phyloP scores from a whole-genome alignment of 2,113 vertebrate genomes.

The Climacteris rufus region DNA sequence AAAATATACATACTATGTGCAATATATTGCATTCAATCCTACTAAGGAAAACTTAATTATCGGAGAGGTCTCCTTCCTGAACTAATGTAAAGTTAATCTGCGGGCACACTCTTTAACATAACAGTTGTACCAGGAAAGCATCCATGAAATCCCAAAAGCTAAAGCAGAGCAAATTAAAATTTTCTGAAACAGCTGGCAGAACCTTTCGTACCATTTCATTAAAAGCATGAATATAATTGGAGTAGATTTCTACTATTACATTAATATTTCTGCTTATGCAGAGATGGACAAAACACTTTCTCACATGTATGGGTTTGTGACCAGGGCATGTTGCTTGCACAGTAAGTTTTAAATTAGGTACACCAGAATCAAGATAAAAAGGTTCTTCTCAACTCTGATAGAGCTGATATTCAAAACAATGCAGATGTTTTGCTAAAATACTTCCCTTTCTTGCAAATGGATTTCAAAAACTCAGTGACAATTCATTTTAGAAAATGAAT shows the following conservation, averaged over 20 bases:
- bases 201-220: conserved; percentile 24
- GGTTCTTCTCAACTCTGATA: not conserved
- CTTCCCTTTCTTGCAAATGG: not conserved
- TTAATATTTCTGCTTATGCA: not conserved
- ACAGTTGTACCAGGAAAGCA: conserved; percentile 40
- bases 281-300: not conserved
- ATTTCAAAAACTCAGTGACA: not conserved
- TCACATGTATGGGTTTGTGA: not conserved
- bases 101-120: conserved; percentile 49
- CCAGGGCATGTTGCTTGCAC: not conserved
- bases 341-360: not conserved
- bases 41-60: not conserved
- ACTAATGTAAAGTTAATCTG: conserved; percentile 30
- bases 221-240: conserved; percentile 1
- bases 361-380: not conserved
- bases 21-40: not conserved
- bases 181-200: conserved; percentile 48
- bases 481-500: not conserved
- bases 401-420: not conserved
- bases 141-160: conserved; percentile 42
- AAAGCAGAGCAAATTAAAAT: conserved; percentile 45
- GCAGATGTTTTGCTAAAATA: not conserved
- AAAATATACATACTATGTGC: not conserved
- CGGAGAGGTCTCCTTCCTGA: not conserved
- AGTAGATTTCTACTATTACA: not conserved